Evolutionary conservation across 2,797 vertebrate species (phyloP), one percentile per base, ranked within the genome.

Genomic region (Sebastes umbrosus): DNA sequence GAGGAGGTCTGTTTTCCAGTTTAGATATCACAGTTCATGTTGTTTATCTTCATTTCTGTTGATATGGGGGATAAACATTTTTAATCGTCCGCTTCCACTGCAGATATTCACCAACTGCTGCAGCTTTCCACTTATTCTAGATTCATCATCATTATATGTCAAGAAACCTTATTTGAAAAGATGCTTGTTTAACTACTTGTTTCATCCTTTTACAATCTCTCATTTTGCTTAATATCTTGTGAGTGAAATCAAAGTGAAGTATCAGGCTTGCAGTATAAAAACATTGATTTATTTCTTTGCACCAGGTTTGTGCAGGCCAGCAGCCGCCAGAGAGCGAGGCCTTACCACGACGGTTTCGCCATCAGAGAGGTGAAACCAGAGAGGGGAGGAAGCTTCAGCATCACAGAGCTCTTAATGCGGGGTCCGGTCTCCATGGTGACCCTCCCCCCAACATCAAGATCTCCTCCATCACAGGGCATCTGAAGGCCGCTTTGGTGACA

Each of bases 1-100:
- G 89, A 92, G 67, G 92, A 97, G 80, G 95, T 96, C 88, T 88
- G 96, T 92, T 84, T 85, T 71, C 39, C 25, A 52, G 0, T 75
- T 32, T 4, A 46, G 31, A 9, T 52, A 60, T 55, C n/a, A 11
- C n/a, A 57, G 6, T 14, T 76, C 12, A 59, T 29, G 27, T 50
- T 66, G 10, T 75, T 77, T 46, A 4, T 31, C 8, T 65, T 54
- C 9, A 54, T 74, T 63, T 59, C 3, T 69, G 4, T 34, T 22
- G 55, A 71, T 57, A 22, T 69, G 3, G 2, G 5, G 39, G 13
- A 24, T 24, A 25, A 3, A 18, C 10, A 18, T 25, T 22, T 72
- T 62, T 16, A 69, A 69, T 62, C 43, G 32, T 8, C 8, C 6
- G 5, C n/a, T 20, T 58, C 4, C 2, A 6, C 20, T 69, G 18